Evolutionary conservation across 1,140 invertebrate species (phyloP).

Genomic region (Aleiodes sp.): DNA sequence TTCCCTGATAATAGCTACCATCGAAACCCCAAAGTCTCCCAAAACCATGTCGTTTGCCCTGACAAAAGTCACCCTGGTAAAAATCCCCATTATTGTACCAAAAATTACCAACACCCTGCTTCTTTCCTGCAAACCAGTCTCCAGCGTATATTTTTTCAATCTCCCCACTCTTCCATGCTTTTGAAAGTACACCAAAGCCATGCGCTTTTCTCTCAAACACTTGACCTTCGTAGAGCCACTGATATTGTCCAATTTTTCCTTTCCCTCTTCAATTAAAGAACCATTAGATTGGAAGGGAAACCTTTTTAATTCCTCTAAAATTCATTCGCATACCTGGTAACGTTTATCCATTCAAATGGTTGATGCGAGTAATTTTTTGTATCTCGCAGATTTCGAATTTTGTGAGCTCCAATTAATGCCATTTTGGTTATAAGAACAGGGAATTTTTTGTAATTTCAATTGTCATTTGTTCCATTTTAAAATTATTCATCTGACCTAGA

Average conservation of each 20-base stretch:
- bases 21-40: slow-evolving; percentile 71
- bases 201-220: slow-evolving; percentile 61
- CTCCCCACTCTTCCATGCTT: slow-evolving; percentile 21
- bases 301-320: not conserved
- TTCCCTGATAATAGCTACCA: slow-evolving; percentile 69
- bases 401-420: slow-evolving; percentile 1
- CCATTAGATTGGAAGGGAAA: not conserved
- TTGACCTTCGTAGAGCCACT: slow-evolving; percentile 65
- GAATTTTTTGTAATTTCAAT: too few species aligned
- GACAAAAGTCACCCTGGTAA: slow-evolving; percentile 72
- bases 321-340: not conserved
- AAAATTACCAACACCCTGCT: slow-evolving; percentile 66
- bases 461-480: too few species aligned
- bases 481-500: too few species aligned
- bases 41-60: slow-evolving; percentile 70
- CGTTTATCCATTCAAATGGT: not conserved
- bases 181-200: slow-evolving; percentile 49
- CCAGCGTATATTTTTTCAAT: slow-evolving; percentile 54
- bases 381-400: not conserved
- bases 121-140: slow-evolving; percentile 66
- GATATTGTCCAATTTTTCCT: not conserved
- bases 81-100: slow-evolving; percentile 69
- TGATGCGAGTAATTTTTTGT: not conserved
- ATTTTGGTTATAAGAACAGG: too few species aligned
- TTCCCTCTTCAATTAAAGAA: not conserved